These are phyloP conservation scores for Meriones unguiculatus DNA, from an alignment of 2,113 vertebrate species.

Conservation along the genomic window DNA sequence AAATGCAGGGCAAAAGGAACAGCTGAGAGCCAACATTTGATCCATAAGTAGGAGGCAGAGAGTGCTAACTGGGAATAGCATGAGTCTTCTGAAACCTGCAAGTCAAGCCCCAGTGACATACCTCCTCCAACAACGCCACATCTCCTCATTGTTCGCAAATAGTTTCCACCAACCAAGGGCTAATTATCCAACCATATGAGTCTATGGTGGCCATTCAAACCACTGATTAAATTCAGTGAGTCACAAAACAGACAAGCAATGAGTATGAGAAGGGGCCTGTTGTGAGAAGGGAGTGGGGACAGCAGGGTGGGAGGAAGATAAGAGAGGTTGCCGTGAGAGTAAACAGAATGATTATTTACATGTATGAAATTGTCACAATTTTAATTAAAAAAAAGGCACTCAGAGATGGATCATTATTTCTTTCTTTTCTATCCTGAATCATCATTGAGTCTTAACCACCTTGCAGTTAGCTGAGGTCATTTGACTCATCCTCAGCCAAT, in stretches of 20 bases:
- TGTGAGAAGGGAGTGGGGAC: not conserved
- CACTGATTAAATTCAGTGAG: not conserved
- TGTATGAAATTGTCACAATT: not conserved
- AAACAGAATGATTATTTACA: not conserved
- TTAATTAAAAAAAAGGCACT: not conserved
- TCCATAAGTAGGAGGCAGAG: not conserved
- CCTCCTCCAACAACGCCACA: not conserved
- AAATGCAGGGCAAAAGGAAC: not conserved
- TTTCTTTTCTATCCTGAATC: not conserved
- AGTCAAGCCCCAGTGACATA: not conserved
- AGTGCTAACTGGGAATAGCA: not conserved
- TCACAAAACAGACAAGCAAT: not conserved
- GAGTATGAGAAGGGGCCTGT: not conserved
- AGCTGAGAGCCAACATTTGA: not conserved
- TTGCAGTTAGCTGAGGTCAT: not conserved
- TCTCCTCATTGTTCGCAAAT: not conserved
- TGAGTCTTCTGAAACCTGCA: not conserved
- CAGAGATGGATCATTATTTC: not conserved
- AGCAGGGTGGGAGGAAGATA: no score
- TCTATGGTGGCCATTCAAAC: not conserved
- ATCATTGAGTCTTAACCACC: not conserved
- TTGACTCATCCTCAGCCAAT: not conserved
- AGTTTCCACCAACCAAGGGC: not conserved
- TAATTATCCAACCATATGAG: not conserved
- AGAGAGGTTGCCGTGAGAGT: not conserved